Base-by-base conservation (phyloP, 2,113 vertebrate species). In the Jacana jacana region DNA sequence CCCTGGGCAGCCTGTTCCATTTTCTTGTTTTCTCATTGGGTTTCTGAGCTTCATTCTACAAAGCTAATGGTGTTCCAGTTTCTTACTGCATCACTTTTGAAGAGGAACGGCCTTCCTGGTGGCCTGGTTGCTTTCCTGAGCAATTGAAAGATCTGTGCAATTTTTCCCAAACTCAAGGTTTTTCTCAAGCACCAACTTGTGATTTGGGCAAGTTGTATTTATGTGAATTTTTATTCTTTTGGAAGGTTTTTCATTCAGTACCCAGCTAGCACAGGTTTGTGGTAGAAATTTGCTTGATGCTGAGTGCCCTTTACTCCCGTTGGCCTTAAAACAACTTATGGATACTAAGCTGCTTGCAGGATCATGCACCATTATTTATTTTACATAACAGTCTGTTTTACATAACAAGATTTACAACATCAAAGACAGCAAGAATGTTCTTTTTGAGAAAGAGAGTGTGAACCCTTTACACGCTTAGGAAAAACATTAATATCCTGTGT, bases 381-480 rank as follows among this genome's bases (percentile, higher is more conserved):
- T 96, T 94, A 81, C 80, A 93, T 91, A 91, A 91, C 78, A 58
- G 73, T 69, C 65, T 94, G 88, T 89, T 96, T 93, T 96, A 87
- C 63, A 65, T 97, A 94, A 96, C 87, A 89, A 89, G 95, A 95
- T 95, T 94, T 95, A 73, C 77, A 87, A 84, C 88, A 96, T 97
- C 88, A 95, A 96, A 97, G 95, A 91, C 51, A 51, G 61, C 81
- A 86, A 75, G 72, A 84, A 81, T 92, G 65, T 76, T 94, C 75
- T 82, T 95, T 93, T 89, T 91, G 75, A 88, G 61, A 93, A 78
- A 89, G 48, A 58, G 75, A 79, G 30, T 81, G 88, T 84, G 96
- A 96, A 85, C 88, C 77, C 81, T 77, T 95, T 94, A 86, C 66
- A 91, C 3, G 58, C 88, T 89, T 95, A 71, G 88, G 52, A 82